phyloP scores from a whole-genome alignment of 2,113 vertebrate genomes.

The Pardalotus punctatus region DNA sequence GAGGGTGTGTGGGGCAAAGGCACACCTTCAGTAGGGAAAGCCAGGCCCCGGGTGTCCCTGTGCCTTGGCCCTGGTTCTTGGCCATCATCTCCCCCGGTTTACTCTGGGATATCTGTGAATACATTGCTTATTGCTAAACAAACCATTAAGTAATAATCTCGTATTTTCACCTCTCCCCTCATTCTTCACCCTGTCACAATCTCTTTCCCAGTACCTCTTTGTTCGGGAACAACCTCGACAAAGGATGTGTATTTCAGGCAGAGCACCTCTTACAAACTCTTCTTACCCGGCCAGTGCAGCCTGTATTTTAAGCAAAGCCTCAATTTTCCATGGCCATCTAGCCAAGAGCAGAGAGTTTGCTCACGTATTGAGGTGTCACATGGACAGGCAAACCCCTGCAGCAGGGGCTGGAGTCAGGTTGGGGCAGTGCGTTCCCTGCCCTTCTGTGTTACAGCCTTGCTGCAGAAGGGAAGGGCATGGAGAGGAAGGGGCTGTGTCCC shows the following conservation, averaged over 20 bases:
- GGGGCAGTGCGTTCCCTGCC: accelerated
- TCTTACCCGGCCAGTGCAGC: not conserved
- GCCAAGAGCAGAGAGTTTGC: accelerated
- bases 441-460: accelerated
- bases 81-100: not conserved
- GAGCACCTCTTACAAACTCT: not conserved
- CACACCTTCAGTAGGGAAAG: not conserved
- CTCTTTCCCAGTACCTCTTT: not conserved
- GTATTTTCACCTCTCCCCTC: not conserved
- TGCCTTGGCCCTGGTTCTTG: not conserved
- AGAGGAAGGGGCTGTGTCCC: not conserved
- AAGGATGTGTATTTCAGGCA: not conserved
- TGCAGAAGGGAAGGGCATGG: not conserved
- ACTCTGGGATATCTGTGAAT: not conserved
- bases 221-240: not conserved
- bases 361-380: accelerated
- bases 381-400: accelerated
- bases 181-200: not conserved
- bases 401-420: not conserved
- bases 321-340: accelerated
- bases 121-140: not conserved
- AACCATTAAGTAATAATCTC: not conserved
- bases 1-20: not conserved
- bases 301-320: not conserved
- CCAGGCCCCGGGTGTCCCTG: accelerated